phyloP scores from a whole-genome alignment of 2,113 vertebrate species.

The Dasyurus viverrinus region DNA sequence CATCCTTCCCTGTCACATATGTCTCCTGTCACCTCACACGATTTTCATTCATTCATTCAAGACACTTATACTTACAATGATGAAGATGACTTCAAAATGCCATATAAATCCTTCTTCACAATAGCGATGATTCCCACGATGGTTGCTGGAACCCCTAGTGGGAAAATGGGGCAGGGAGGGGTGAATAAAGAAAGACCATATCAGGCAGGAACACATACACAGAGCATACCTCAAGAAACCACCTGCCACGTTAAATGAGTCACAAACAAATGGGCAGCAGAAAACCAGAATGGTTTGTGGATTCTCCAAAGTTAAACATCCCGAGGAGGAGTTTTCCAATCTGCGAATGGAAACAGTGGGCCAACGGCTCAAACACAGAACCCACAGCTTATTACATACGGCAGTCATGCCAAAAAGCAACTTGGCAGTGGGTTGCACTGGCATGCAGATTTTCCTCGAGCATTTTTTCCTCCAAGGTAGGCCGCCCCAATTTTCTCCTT shows the following conservation, averaged over 20 bases:
- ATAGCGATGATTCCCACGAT: conserved; percentile 85
- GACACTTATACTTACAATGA: conserved; percentile 87
- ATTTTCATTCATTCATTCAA: neutral
- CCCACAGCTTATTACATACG: conserved; percentile 75
- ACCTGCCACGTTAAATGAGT: conserved; percentile 70
- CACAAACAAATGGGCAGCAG: conserved; percentile 74
- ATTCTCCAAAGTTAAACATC: conserved; percentile 74
- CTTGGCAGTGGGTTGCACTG: conserved; percentile 58
- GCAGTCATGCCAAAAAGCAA: conserved; percentile 63
- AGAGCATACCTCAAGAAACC: conserved; percentile 42
- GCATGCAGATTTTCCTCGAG: conserved; percentile 51
- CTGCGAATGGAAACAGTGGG: conserved; percentile 74
- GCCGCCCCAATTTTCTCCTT: conserved; percentile 36
- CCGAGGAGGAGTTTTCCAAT: conserved; percentile 81
- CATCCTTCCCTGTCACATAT: neutral
- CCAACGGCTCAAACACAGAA: conserved; percentile 55
- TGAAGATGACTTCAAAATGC: conserved; percentile 69
- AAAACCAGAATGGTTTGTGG: conserved; percentile 77
- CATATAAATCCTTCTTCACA: conserved; percentile 87
- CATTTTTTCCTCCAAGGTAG: conserved; percentile 52
- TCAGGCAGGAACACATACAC: conserved; percentile 29
- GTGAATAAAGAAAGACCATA: neutral
- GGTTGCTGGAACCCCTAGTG: conserved; percentile 89
- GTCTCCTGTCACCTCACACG: neutral
- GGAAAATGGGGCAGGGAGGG: conserved; percentile 35